These are phyloP conservation scores for Sula dactylatra DNA, from an alignment of 2,113 vertebrate species.

Conservation along the genomic window DNA sequence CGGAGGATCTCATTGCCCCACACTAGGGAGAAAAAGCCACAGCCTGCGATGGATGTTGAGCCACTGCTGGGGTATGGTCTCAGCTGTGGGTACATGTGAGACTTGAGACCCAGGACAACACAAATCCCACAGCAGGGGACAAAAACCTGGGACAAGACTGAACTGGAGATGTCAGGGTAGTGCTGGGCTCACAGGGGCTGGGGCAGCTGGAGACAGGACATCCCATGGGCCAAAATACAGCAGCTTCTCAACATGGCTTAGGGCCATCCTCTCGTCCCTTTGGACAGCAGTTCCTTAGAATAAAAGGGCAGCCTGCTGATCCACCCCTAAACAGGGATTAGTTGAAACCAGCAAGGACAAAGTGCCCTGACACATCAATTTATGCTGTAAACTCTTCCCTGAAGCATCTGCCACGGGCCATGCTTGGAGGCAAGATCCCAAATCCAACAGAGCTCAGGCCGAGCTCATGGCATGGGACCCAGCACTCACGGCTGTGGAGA, in stretches of 20 bases:
- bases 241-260: neutral
- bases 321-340: neutral
- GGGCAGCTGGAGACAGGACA: neutral
- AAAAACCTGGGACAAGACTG: neutral
- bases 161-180: neutral
- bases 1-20: neutral
- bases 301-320: neutral
- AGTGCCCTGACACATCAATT: neutral
- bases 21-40: neutral
- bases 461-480: rapidly evolving
- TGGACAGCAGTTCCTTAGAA: neutral
- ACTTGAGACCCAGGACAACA: neutral
- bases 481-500: rapidly evolving
- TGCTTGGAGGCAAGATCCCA: neutral
- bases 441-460: neutral
- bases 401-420: neutral
- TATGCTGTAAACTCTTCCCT: neutral
- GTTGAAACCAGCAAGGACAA: neutral
- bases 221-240: neutral
- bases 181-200: neutral
- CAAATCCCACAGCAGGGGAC: neutral
- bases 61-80: neutral
- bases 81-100: neutral
- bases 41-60: neutral
- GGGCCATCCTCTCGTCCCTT: neutral